Evolutionary conservation across 2,888 invertebrate genomes (phyloP), one percentile per base, ranked within the genome.

Genomic region (Caenorhabditis sp.): DNA sequence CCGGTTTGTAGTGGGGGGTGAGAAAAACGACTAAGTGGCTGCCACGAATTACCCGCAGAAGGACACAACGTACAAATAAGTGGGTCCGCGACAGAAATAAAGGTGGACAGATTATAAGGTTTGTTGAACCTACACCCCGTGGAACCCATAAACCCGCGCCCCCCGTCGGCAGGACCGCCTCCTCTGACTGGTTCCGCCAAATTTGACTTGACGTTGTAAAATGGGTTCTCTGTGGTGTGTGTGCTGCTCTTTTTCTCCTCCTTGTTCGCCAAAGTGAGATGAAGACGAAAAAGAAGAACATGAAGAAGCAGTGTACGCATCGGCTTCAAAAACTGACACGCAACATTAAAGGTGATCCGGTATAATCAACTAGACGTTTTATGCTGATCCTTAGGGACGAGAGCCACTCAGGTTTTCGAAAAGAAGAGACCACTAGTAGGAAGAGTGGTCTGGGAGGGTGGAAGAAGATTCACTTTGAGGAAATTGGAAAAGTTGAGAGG

Each of bases 181-280:
- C 63, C 61, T 61, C 70, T 79, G 79, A 79, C 70, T 79, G 79
- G 79, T 79, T 79, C 54, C 70, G 63, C 68, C 70, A 70, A 79
- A 79, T 79, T 79, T 70, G 79, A 79, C 79, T 79, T 79, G 79
- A 79, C 79, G 79, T 79, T 61, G 64, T 79, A 70, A 64, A 79
- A 79, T 79, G 70, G 70, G 69, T 69, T 64, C 69, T 51, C 58
- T 59, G 59, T 54, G 16, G 28, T 51, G 58, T 59, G n/a, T n/a
- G n/a, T n/a, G 58, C 61, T 51, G 14, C 38, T 61, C 26, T 70
- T 59, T 58, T 28, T 47, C 58, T 16, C 24, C 47, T 12, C 12
- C 47, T 66, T 51, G 16, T 51, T 66, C 47, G n/a, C 35, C 49
- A 12, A 19, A 35, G 31, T 22, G n/a, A 22, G 38, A 38, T 38